These are phyloP conservation scores for Myripristis jacobus DNA, from an alignment of 2,797 vertebrate genomes.

Conservation along the genomic window DNA sequence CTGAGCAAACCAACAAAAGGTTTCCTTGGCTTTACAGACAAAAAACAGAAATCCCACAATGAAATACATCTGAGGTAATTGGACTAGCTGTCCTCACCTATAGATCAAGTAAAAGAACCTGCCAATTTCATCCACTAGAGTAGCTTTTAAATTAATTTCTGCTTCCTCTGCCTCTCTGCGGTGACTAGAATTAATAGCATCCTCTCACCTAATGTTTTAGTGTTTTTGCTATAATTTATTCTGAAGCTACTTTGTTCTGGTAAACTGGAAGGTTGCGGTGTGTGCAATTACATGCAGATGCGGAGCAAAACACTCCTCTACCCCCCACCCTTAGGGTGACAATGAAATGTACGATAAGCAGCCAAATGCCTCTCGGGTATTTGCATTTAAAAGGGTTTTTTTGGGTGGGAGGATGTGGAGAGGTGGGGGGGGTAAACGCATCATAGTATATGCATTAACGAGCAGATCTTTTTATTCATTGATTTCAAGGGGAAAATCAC, in stretches of 20 bases:
- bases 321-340: conserved; percentile 54
- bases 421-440: conserved; percentile 59
- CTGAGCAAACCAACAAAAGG: not conserved
- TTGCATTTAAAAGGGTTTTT: conserved; percentile 80
- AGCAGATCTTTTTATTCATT: conserved; percentile 55
- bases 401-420: conserved; percentile 32
- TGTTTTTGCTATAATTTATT: conserved; percentile 49
- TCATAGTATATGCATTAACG: conserved; percentile 59
- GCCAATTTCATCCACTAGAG: conserved; percentile 41
- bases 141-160: conserved; percentile 49
- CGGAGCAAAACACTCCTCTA: conserved; percentile 52
- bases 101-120: conserved; percentile 35
- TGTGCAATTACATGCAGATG: conserved; percentile 70
- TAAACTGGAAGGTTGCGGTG: conserved; percentile 38
- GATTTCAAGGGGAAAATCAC: conserved; percentile 63
- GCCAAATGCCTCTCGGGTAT: conserved; percentile 67
- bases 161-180: conserved; percentile 2
- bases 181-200: conserved; percentile 37
- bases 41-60: not conserved
- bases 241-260: conserved; percentile 49
- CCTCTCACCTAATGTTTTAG: conserved; percentile 29
- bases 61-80: conserved; percentile 32
- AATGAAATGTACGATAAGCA: conserved; percentile 70
- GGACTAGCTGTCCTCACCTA: conserved; percentile 9
- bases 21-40: not conserved